Base-by-base conservation (phyloP, 1,140 invertebrate species). In the Tetragonula clypearis region DNA sequence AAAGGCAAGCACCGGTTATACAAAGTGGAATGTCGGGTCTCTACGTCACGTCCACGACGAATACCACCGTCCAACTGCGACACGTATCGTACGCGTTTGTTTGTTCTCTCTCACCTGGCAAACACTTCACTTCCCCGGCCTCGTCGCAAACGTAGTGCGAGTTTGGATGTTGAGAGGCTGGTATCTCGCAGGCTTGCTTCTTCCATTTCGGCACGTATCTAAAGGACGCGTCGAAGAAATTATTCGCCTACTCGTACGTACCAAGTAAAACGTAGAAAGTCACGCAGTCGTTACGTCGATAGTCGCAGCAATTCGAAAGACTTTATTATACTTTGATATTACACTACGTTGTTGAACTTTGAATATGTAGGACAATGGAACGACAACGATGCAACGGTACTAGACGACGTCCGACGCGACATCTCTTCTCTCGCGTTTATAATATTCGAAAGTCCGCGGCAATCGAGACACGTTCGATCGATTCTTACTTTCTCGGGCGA, bases 111-210 rank as follows among this genome's bases (percentile, higher is more conserved):
- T 91, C 92, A 90, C 97, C 98, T 62, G 97, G 96, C 62, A 98
- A 94, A 93, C 99, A 99, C 93, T 98, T 97, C 72, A 98, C 97
- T 93, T 99, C 98, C 1, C 99, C 99, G 90, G 98, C 97, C 84
- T 98, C 97, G 91, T 98, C 97, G 93, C 99, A 99, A 17, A 96
- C 96, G 94, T 99, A 99, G 94, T 99, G 98, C 75, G 98, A 98
- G 93, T 98, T 97, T 87, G 97, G 97, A 92, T 98, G 98, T 93
- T 99, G 97, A 15, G 97, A 96, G 0, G 98, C 96, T 23, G 97
- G 97, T 88, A 97, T 96, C 94, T 98, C 97, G 93, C 97, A 98
- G 72, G 97, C 97, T 96, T 98, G 94, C 71, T 97, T 97, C 92
- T 98, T 98, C 97, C 97, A 98, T 92, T 97, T 97, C 4, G 97